phyloP scores from a whole-genome alignment of 1,140 invertebrate genomes.

The Nomia melanderi region DNA sequence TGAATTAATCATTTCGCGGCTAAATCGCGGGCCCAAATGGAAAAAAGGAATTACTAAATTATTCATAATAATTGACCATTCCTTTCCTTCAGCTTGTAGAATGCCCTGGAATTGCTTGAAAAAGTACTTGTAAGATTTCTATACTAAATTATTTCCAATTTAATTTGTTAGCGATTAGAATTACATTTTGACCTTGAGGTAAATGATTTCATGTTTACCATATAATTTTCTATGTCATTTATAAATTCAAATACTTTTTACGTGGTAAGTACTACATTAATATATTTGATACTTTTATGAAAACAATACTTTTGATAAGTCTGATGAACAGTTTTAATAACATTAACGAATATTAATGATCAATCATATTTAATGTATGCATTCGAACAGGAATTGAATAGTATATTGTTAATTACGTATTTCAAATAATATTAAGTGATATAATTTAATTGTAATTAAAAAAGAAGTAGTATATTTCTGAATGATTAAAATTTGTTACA shows the following conservation, averaged over 20 bases:
- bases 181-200: slow-evolving; percentile 22
- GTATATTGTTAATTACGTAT: no score
- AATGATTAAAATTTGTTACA: no score
- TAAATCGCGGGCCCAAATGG: no score
- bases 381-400: no score
- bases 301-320: no score
- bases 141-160: slow-evolving; percentile 29
- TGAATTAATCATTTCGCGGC: not conserved
- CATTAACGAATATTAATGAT: no score
- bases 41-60: not conserved
- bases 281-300: not conserved
- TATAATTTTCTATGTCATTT: not conserved
- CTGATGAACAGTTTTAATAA: no score
- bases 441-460: no score
- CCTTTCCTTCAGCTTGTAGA: slow-evolving; percentile 1
- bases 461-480: no score
- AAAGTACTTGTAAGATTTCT: slow-evolving; percentile 9
- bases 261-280: slow-evolving; percentile 26
- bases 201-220: not conserved
- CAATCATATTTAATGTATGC: no score
- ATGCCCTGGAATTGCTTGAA: slow-evolving; percentile 8
- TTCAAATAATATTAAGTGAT: no score
- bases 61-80: not conserved
- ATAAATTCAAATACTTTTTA: no score
- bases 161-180: slow-evolving; percentile 30